Evolutionary conservation across 1,140 invertebrate genomes (phyloP).

Genomic region (Lasioglossum baleicum): DNA sequence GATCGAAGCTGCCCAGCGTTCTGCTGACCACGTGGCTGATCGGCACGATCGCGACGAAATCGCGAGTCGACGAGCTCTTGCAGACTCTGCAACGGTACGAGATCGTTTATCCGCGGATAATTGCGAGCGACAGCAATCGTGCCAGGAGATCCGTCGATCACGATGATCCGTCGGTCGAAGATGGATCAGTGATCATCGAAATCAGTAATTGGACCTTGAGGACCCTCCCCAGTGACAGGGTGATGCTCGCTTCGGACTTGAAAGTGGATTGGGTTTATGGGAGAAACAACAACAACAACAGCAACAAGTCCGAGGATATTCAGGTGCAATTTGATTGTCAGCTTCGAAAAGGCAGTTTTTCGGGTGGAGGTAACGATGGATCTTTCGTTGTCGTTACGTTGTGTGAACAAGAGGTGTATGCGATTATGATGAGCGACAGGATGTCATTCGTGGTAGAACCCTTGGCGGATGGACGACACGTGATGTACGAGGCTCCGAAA

Average conservation of each 20-base stretch:
- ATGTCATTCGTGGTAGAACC: conserved; percentile 76
- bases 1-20: conserved; percentile 28
- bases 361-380: conserved; percentile 47
- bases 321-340: conserved; percentile 44
- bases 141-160: conserved; percentile 29
- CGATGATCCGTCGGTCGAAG: background rate
- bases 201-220: conserved; percentile 68
- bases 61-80: conserved; percentile 16
- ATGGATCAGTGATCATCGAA: conserved; percentile 36
- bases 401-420: conserved; percentile 73
- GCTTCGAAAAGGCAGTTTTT: conserved; percentile 55
- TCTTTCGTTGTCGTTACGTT: conserved; percentile 75
- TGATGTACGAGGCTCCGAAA: conserved; percentile 60
- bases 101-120: conserved; percentile 54
- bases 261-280: conserved; percentile 33
- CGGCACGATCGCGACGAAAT: conserved; percentile 31
- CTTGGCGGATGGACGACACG: conserved; percentile 54
- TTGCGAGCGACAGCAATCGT: conserved; percentile 16
- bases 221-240: conserved; percentile 54
- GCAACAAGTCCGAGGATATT: no score
- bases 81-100: conserved; percentile 31
- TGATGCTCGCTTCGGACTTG: conserved; percentile 53
- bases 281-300: background rate
- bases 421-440: conserved; percentile 69
- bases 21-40: conserved; percentile 34